phyloP scores from a whole-genome alignment of 2,888 invertebrate species.

The Syritta pipiens region DNA sequence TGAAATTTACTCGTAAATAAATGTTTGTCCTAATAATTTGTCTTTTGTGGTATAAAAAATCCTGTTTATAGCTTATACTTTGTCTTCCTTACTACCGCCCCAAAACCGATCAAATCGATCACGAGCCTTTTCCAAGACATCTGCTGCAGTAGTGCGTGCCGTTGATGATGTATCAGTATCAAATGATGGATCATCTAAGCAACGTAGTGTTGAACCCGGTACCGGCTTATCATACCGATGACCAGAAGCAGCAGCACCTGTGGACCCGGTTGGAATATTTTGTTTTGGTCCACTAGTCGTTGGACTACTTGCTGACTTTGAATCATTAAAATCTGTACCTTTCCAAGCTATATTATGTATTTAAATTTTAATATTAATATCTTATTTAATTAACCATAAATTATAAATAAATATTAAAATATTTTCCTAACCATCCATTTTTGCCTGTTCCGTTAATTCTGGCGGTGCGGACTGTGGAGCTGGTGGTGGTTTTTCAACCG shows the following conservation, averaged over 20 bases:
- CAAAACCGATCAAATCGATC: constrained; percentile 92
- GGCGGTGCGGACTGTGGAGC: constrained; percentile 86
- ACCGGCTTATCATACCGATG: constrained; percentile 76
- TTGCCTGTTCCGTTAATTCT: constrained; percentile 82
- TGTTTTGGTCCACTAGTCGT: constrained; percentile 71
- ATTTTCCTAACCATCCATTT: constrained; percentile 79
- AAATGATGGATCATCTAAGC: constrained; percentile 82
- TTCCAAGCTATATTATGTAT: constrained; percentile 44
- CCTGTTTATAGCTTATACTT: constrained; percentile 76
- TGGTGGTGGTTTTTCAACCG: constrained; percentile 83
- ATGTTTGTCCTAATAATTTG: constrained; percentile 11
- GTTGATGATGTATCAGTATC: constrained; percentile 76
- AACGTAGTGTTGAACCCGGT: constrained; percentile 80
- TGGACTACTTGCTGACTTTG: constrained; percentile 71
- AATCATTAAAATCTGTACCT: constrained; percentile 43
- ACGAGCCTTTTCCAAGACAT: constrained; percentile 89
- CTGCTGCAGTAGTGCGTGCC: constrained; percentile 81
- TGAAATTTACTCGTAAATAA: constrained; percentile 24
- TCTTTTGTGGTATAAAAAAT: constrained; percentile 15
- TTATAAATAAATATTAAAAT: not conserved
- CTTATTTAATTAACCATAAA: not conserved
- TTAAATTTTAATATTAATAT: not conserved
- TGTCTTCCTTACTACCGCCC: constrained; percentile 85
- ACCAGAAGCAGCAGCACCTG: constrained; percentile 63
- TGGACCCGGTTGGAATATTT: constrained; percentile 75